Base-by-base conservation (phyloP, 2,888 invertebrate genomes). In the Amblyteles armatorius region DNA sequence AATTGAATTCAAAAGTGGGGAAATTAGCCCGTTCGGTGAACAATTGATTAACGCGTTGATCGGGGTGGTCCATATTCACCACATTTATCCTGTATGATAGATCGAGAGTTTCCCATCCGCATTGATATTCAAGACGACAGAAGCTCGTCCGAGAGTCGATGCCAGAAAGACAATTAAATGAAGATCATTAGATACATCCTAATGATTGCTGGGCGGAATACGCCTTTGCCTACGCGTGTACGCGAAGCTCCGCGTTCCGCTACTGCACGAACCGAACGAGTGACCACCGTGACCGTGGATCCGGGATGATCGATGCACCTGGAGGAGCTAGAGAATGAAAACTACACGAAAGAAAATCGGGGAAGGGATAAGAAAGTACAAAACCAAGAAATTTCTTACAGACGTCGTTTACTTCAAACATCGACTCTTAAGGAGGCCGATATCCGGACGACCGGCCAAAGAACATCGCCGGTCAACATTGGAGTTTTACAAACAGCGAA, bases 131-230 rank as follows among this genome's bases (percentile, higher is more conserved):
- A 80, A 77, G 72, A 68, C 85, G 77, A n/a, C 60, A 29, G 77
- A 68, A 67, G 19, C 55, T 11, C 76, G 68, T 26, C 26, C 55
- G 84, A 78, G 78, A 79, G 52, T 76, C 85, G 71, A 85, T 77
- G 67, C 82, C 60, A 63, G 82, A 85, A 82, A 85, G 85, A 85
- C 85, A 85, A 85, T 85, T 85, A 85, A 85, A 85, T 85, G 82
- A 80, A 85, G 85, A 85, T 85, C 85, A 85, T 82, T 85, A 80
- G 85, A 85, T 85, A 85, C 85, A 85, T 85, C 63, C 79, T 85
- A 85, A 85, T 85, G 85, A 80, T 82, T 63, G 44, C 52, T 52
- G 50, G 50, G 44, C 16, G 67, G 67, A 67, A 74, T 60, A 71
- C 60, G 65, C 67, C 44, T 77, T 79, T 72, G 79, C 82, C 63